A percentile compares a stretch with the other conserved stretches of the same genome.
phyloP scores from a whole-genome alignment of 2,888 invertebrate species.

The Prenolepis imparis region DNA sequence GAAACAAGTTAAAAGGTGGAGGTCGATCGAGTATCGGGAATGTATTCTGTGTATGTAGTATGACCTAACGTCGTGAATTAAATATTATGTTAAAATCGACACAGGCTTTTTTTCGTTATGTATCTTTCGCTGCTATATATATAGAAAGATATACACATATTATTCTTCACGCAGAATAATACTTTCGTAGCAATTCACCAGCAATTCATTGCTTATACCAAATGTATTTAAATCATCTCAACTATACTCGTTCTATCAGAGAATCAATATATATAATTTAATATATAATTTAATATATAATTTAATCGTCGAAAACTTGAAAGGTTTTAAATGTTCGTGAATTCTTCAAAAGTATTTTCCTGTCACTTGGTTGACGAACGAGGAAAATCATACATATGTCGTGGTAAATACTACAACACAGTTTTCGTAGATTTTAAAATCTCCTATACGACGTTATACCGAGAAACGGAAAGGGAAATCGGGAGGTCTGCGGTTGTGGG shows the following conservation, averaged over 20 bases:
- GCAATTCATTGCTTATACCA: neutral
- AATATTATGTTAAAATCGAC: conserved; percentile 60
- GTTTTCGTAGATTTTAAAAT: conserved; percentile 75
- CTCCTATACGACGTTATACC: conserved; percentile 83
- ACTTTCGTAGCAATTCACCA: conserved; percentile 59
- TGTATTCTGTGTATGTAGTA: conserved; percentile 58
- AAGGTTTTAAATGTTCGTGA: neutral
- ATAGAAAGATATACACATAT: conserved; percentile 30
- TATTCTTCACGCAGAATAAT: conserved; percentile 62
- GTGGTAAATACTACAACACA: conserved; percentile 49
- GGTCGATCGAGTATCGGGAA: conserved; percentile 72
- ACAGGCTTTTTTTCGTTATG: conserved; percentile 22
- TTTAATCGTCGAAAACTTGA: neutral
- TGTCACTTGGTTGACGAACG: conserved; percentile 59
- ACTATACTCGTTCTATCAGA: neutral
- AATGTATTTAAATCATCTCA: conserved; percentile 6
- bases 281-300: too few species aligned
- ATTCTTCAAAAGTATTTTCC: conserved; percentile 64
- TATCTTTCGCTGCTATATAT: conserved; percentile 41
- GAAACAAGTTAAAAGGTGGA: conserved; percentile 62
- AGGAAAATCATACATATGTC: conserved; percentile 61
- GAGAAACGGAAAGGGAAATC: conserved; percentile 83
- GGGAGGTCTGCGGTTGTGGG: conserved; percentile 78
- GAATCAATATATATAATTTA: neutral
- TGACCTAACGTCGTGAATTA: conserved; percentile 61